A percentile compares a stretch with the other conserved stretches of the same genome.
phyloP scores from a whole-genome alignment of 2,888 invertebrate genomes.

The Apantesis nais region DNA sequence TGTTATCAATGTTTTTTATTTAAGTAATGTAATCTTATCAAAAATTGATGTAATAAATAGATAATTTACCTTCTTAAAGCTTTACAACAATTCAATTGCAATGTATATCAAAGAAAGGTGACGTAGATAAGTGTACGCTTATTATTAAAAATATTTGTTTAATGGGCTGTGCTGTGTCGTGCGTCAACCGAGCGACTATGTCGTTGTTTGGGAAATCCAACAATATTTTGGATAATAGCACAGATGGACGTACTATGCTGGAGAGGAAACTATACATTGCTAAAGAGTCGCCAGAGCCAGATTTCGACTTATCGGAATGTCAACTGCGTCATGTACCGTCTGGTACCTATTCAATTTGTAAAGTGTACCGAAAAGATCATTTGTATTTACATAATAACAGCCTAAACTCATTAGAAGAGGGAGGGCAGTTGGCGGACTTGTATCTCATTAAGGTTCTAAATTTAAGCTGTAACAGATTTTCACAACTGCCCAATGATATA shows the following conservation, averaged over 20 bases:
- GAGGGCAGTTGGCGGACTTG: conserved; percentile 90
- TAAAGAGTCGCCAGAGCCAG: conserved; percentile 91
- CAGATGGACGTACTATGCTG: conserved; percentile 64
- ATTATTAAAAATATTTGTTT: conserved; percentile 53
- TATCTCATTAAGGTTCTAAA: conserved; percentile 88
- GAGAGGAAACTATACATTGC: conserved; percentile 82
- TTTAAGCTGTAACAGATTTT: conserved; percentile 88
- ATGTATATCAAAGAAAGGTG: conserved; percentile 57
- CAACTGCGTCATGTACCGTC: conserved; percentile 90
- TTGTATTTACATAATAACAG: conserved; percentile 89
- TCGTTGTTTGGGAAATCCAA: conserved; percentile 74
- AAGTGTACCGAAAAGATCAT: conserved; percentile 91
- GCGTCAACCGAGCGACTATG: conserved; percentile 72
- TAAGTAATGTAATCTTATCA: conserved; percentile 5
- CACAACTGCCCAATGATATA: conserved; percentile 87
- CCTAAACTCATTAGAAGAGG: conserved; percentile 88
- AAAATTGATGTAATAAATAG: conserved; percentile 20
- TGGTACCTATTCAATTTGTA: conserved; percentile 92
- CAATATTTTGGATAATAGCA: conserved; percentile 43
- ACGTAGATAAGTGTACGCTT: conserved; percentile 46
- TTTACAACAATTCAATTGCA: conserved; percentile 31
- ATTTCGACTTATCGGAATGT: conserved; percentile 93
- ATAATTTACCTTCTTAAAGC: conserved; percentile 17
- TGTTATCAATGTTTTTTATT: background rate
- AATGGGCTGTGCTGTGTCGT: conserved; percentile 81